A percentile compares a stretch with the other conserved stretches of the same genome.
These are phyloP conservation scores for Paramormyrops hopkinsi DNA, from an alignment of 2,797 vertebrate genomes.

Conservation along the genomic window DNA sequence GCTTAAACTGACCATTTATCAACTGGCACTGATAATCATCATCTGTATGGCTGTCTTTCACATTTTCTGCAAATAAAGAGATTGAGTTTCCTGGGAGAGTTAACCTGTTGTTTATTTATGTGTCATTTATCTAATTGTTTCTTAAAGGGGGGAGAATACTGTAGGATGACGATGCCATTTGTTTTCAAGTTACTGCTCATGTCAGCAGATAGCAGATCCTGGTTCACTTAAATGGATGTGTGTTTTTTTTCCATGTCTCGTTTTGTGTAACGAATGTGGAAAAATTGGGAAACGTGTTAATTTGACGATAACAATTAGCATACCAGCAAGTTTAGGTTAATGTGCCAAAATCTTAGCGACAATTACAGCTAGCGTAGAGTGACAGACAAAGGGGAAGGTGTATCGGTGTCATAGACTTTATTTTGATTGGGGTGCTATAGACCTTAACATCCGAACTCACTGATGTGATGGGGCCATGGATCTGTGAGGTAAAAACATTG, in stretches of 20 bases:
- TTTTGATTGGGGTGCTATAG: background rate
- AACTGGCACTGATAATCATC: conserved; percentile 27
- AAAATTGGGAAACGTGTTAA: background rate
- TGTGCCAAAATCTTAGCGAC: background rate
- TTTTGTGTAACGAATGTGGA: background rate
- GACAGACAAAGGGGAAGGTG: background rate
- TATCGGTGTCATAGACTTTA: background rate
- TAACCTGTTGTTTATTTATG: conserved; percentile 26
- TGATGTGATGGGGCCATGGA: background rate
- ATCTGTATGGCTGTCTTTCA: background rate
- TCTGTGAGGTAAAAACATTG: background rate
- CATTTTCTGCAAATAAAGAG: conserved; percentile 20
- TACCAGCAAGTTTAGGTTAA: background rate
- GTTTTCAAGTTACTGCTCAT: background rate
- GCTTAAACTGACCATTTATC: conserved; percentile 41
- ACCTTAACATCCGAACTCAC: background rate
- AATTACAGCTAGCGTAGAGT: background rate
- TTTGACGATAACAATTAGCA: background rate
- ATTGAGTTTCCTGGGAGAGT: conserved; percentile 1
- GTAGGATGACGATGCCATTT: background rate
- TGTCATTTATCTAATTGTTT: background rate
- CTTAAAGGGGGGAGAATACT: background rate
- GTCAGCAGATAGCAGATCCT: background rate
- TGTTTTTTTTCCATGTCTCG: background rate
- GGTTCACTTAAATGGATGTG: background rate